Conservation (phyloP, 1,140 invertebrate genomes). For the Drusus annulatus region DNA sequence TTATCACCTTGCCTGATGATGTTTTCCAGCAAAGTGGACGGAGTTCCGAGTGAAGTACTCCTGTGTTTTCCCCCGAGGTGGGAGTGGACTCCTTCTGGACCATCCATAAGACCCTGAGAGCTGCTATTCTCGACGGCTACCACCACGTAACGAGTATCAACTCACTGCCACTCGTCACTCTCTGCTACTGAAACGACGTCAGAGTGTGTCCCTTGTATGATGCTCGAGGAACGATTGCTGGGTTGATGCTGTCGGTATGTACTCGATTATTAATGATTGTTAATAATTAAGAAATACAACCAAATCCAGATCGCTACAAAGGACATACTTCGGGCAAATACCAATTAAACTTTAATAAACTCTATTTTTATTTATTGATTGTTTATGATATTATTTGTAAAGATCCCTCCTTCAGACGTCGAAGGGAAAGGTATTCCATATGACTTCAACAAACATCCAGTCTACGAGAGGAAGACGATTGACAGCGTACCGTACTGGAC, state of each 20-base stretch:
- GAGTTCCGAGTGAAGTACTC: slow-evolving; percentile 54
- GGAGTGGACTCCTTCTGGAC: slow-evolving; percentile 48
- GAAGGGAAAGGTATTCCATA: slow-evolving; percentile 50
- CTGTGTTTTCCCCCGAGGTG: slow-evolving; percentile 8
- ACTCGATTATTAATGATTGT: too few species aligned
- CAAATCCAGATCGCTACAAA: too few species aligned
- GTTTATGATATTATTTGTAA: background rate
- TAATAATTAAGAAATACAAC: too few species aligned
- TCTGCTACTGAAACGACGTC: slow-evolving; percentile 46
- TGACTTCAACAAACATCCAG: slow-evolving; percentile 48
- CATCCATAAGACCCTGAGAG: slow-evolving; percentile 33
- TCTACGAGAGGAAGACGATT: slow-evolving; percentile 50
- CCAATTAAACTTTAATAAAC: too few species aligned
- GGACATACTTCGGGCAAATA: too few species aligned
- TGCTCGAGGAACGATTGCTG: slow-evolving; percentile 60
- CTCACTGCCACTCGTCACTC: background rate
- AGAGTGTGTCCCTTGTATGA: slow-evolving; percentile 60
- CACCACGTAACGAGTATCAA: slow-evolving; percentile 2
- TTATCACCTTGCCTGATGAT: too few species aligned
- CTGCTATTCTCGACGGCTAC: slow-evolving; percentile 41
- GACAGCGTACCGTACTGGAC: slow-evolving; percentile 52
- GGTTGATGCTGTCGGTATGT: slow-evolving; percentile 48
- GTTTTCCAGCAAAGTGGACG: slow-evolving; percentile 51
- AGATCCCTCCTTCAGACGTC: slow-evolving; percentile 52
- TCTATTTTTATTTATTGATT: background rate